phyloP scores from a whole-genome alignment of 2,797 vertebrate species.

The Etheostoma perlongum region DNA sequence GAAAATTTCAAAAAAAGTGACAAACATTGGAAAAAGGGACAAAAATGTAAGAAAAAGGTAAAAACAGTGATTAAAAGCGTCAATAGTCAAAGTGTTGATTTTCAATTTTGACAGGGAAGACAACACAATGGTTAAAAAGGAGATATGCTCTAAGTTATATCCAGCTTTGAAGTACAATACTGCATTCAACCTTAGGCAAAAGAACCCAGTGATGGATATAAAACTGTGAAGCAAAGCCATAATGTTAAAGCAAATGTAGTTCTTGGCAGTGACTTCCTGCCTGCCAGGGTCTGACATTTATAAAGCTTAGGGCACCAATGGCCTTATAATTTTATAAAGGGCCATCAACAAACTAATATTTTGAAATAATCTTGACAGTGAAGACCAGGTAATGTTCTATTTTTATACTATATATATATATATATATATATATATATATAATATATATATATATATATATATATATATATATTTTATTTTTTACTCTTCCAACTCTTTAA shows the following conservation, averaged over 20 bases:
- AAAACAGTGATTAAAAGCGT: too few species aligned
- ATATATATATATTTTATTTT: background rate
- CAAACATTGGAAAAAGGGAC: too few species aligned
- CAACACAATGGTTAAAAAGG: background rate
- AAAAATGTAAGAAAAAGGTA: too few species aligned
- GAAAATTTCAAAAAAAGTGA: too few species aligned
- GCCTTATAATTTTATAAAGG: constrained; percentile 13
- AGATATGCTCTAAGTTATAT: background rate
- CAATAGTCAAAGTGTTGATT: too few species aligned
- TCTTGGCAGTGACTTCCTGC: constrained; percentile 10
- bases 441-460: too few species aligned
- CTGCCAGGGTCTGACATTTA: constrained; percentile 18
- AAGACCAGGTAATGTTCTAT: background rate
- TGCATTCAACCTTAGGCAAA: constrained; percentile 6
- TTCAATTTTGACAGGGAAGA: too few species aligned
- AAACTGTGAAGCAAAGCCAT: constrained; percentile 5
- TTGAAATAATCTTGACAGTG: constrained; percentile 14
- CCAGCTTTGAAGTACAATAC: constrained; percentile 8
- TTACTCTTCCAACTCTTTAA: background rate
- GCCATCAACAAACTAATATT: background rate
- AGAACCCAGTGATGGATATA: constrained; percentile 16
- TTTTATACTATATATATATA: too few species aligned
- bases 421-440: too few species aligned
- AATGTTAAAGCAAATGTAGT: constrained; percentile 9
- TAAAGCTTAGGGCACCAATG: constrained; percentile 5